Evolutionary conservation across 2,797 vertebrate genomes (phyloP).

Genomic region (Scomberomorus guttatus): DNA sequence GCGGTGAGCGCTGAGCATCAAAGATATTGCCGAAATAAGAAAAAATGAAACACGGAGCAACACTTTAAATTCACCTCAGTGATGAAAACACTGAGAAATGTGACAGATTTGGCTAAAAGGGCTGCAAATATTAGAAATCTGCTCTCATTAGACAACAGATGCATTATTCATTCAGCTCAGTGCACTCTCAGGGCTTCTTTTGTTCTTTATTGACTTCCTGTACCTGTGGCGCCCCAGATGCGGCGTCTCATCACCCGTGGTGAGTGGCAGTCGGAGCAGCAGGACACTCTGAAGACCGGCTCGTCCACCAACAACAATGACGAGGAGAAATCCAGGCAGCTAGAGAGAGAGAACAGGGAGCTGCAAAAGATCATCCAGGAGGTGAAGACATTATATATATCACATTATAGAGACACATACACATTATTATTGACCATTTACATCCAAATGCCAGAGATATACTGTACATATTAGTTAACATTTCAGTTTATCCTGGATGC

Average conservation of each 20-base stretch:
- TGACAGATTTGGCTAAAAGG: constrained; percentile 13
- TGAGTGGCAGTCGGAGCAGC: constrained; percentile 98
- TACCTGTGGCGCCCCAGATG: constrained; percentile 85
- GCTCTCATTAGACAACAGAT: neutral
- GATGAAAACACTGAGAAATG: neutral
- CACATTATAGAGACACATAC: neutral
- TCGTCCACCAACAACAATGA: constrained; percentile 98
- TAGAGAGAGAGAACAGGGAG: constrained; percentile 95
- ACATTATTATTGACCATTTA: neutral
- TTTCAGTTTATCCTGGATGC: neutral
- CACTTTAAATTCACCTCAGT: neutral
- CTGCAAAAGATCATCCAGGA: constrained; percentile 97
- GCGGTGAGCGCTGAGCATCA: neutral
- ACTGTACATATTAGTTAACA: neutral
- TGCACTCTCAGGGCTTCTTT: neutral
- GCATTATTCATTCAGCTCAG: constrained; percentile 33
- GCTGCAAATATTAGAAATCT: constrained; percentile 19
- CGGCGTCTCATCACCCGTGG: constrained; percentile 94
- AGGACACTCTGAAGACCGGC: constrained; percentile 96
- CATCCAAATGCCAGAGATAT: neutral
- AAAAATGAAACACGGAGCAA: neutral
- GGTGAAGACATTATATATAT: constrained; percentile 72
- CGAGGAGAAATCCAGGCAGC: constrained; percentile 95
- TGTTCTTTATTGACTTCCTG: constrained; percentile 38
- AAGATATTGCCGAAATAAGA: neutral